Evolutionary conservation across 2,797 vertebrate species (phyloP).

Genomic region (Microchirus variegatus): DNA sequence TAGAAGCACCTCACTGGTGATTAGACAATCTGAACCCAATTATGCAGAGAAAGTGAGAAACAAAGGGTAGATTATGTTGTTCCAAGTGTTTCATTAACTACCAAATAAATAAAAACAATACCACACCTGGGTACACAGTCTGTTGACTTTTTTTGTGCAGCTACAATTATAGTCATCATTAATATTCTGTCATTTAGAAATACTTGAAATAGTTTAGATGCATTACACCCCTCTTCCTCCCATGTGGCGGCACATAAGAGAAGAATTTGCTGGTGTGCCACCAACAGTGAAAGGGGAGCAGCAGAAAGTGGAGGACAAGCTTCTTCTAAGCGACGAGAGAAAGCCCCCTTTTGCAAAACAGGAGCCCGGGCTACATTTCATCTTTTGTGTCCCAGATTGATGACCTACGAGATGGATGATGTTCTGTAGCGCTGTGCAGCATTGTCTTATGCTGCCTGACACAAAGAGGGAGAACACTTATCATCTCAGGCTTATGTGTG

Average conservation of each 20-base stretch:
- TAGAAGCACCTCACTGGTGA: constrained; percentile 16
- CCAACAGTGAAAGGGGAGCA: constrained; percentile 43
- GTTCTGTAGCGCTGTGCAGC: constrained; percentile 78
- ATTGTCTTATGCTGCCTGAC: constrained; percentile 79
- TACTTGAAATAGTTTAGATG: constrained; percentile 9
- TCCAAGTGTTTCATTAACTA: constrained; percentile 26
- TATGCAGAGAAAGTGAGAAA: constrained; percentile 34
- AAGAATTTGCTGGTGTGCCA: constrained; percentile 34
- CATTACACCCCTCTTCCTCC: constrained; percentile 37
- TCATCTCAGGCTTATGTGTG: constrained; percentile 81
- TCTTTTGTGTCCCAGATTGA: constrained; percentile 85
- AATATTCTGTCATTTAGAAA: constrained; percentile 8
- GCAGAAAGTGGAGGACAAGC: constrained; percentile 54
- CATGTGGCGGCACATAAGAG: constrained; percentile 14
- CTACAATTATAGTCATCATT: not conserved
- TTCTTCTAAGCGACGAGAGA: constrained; percentile 61
- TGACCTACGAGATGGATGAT: constrained; percentile 85
- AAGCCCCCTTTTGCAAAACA: constrained; percentile 57
- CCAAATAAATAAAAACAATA: constrained; percentile 5
- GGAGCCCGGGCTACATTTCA: constrained; percentile 74
- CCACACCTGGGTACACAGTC: not conserved
- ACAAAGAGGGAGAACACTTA: constrained; percentile 81
- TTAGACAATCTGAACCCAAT: constrained; percentile 44
- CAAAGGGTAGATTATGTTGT: constrained; percentile 21
- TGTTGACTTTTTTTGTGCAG: constrained; percentile 19